phyloP scores from a whole-genome alignment of 2,113 vertebrate genomes.

The Crypturellus undulatus region DNA sequence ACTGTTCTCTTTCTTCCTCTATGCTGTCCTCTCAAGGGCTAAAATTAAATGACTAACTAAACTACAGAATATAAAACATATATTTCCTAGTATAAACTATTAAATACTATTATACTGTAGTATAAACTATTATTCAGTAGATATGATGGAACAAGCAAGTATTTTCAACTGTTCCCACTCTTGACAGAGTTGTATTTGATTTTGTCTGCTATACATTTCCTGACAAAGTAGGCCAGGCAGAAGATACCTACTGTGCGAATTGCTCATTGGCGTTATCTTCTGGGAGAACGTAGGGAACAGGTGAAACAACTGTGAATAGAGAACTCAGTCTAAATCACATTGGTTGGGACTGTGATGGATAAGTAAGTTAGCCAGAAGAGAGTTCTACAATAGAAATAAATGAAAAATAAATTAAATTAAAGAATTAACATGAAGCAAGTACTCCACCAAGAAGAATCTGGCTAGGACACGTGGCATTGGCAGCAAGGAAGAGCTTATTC shows the following conservation, averaged over 20 bases:
- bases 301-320: neutral
- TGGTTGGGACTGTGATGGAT: neutral
- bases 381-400: neutral
- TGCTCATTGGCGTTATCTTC: neutral
- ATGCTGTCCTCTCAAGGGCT: neutral
- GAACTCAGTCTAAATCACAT: neutral
- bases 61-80: neutral
- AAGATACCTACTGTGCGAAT: neutral
- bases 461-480: neutral
- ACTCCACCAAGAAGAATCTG: neutral
- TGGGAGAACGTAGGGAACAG: neutral
- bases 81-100: neutral
- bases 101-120: no score
- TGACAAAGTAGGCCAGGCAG: neutral
- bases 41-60: neutral
- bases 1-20: neutral
- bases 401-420: neutral
- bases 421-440: neutral
- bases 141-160: neutral
- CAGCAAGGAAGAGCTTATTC: neutral
- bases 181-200: neutral
- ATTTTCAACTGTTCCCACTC: neutral
- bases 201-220: neutral
- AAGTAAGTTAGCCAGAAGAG: neutral
- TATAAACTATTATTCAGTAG: neutral